phyloP scores from a whole-genome alignment of 2,797 vertebrate species.

The Ambastaia sidthimunki region DNA sequence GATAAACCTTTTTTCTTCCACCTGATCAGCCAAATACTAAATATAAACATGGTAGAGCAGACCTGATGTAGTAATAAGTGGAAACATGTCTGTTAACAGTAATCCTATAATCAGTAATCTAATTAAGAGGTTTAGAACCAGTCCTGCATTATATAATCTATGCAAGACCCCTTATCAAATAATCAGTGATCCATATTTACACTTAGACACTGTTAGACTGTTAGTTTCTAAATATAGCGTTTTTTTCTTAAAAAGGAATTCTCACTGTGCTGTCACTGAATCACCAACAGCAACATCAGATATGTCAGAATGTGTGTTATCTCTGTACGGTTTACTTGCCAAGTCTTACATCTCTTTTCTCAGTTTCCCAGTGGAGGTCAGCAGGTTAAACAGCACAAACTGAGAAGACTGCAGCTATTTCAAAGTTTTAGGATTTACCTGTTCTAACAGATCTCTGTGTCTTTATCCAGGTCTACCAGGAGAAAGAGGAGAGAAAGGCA shows the following conservation, averaged over 20 bases:
- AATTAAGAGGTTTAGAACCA: conserved; percentile 4
- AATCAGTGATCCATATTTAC: not conserved
- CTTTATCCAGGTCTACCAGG: conserved; percentile 83
- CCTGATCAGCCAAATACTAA: conserved; percentile 6
- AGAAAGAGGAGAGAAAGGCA: conserved; percentile 92
- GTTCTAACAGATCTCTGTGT: conserved; percentile 29
- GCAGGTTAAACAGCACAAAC: not conserved
- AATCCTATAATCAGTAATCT: conserved; percentile 27
- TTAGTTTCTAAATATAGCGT: not conserved
- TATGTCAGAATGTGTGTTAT: conserved; percentile 1
- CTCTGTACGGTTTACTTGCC: not conserved
- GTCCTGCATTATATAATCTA: not conserved
- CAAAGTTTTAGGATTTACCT: conserved; percentile 7
- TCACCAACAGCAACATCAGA: not conserved
- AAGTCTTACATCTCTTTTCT: conserved; percentile 33
- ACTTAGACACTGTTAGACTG: not conserved
- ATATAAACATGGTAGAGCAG: conserved; percentile 2
- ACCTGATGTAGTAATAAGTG: conserved; percentile 40
- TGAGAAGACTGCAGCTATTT: conserved; percentile 7
- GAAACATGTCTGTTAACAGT: conserved; percentile 30
- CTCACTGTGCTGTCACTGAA: not conserved
- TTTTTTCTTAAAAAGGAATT: not conserved
- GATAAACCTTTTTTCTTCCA: too few relatives aligned
- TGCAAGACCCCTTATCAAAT: not conserved
- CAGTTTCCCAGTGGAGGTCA: not conserved